Conservation (phyloP, 2,797 vertebrate species). For the Paedocypris micromegethes region DNA sequence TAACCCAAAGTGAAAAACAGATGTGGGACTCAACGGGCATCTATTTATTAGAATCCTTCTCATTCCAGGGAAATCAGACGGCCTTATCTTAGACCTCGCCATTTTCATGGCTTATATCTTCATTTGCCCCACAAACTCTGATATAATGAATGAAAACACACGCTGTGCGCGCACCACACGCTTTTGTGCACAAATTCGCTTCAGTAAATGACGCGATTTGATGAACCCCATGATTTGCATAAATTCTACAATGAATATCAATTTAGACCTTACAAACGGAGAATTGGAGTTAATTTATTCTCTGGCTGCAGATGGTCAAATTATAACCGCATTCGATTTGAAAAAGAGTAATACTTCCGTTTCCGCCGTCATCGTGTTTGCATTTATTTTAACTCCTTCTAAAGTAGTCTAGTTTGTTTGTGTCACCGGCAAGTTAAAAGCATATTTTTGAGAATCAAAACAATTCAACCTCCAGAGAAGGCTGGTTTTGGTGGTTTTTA, state of each 20-base stretch:
- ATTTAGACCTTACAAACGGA: neutral
- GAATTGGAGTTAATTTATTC: no score
- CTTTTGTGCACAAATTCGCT: no score
- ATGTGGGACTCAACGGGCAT: slow-evolving; percentile 19
- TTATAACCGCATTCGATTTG: no score
- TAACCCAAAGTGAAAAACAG: slow-evolving; percentile 20
- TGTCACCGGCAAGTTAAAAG: no score
- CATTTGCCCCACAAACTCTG: slow-evolving; percentile 15
- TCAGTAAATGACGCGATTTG: neutral
- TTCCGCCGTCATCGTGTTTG: no score
- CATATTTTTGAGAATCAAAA: neutral
- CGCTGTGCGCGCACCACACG: neutral
- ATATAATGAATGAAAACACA: slow-evolving; percentile 41
- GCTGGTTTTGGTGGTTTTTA: slow-evolving; percentile 4
- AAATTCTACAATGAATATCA: neutral
- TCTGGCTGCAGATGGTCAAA: no score
- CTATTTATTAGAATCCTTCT: slow-evolving; percentile 28
- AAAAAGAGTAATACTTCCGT: no score
- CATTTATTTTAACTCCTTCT: no score
- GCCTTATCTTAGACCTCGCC: slow-evolving; percentile 27
- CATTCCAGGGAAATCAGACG: slow-evolving; percentile 3
- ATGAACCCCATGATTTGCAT: slow-evolving; percentile 10
- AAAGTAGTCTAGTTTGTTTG: no score
- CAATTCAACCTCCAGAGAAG: slow-evolving; percentile 1
- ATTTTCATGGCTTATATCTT: slow-evolving; percentile 32